Evolutionary conservation across 64 coral and sea anemone genomes (phyloP).

Genomic region (Astreopora myriophthalma): DNA sequence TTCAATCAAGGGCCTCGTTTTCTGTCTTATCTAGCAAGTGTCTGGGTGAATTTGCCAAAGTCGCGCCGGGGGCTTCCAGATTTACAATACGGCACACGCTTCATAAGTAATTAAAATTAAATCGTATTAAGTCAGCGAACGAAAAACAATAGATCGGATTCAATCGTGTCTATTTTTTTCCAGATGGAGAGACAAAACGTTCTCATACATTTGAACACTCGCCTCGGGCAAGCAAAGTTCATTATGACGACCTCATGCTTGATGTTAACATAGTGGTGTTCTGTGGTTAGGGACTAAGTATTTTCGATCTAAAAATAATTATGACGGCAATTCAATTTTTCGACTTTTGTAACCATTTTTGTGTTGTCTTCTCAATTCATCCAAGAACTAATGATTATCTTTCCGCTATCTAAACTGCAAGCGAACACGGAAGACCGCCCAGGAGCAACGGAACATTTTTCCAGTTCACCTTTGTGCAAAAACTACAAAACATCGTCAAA

Average conservation of each 20-base stretch:
- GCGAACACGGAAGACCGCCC: constrained; percentile 37
- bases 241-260: background rate
- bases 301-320: constrained; percentile 4
- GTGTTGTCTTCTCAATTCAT: background rate
- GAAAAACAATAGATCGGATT: constrained; percentile 62
- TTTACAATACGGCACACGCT: constrained; percentile 86
- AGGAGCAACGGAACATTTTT: background rate
- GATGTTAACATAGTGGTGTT: constrained; percentile 21
- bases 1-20: constrained; percentile 66
- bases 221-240: constrained; percentile 64
- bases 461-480: constrained; percentile 10
- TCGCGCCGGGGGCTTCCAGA: constrained; percentile 41
- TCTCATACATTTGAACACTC: constrained; percentile 79
- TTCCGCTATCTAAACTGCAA: constrained; percentile 43
- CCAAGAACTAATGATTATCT: constrained; percentile 11
- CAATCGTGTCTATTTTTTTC: constrained; percentile 70
- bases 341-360: constrained; percentile 41
- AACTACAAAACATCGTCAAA: constrained; percentile 7
- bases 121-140: constrained; percentile 83
- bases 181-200: constrained; percentile 75
- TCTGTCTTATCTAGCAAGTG: constrained; percentile 65
- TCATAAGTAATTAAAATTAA: constrained; percentile 93
- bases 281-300: background rate
- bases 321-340: background rate
- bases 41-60: constrained; percentile 85